Conservation (phyloP, 1,140 invertebrate species). For the Cephus cinctus region DNA sequence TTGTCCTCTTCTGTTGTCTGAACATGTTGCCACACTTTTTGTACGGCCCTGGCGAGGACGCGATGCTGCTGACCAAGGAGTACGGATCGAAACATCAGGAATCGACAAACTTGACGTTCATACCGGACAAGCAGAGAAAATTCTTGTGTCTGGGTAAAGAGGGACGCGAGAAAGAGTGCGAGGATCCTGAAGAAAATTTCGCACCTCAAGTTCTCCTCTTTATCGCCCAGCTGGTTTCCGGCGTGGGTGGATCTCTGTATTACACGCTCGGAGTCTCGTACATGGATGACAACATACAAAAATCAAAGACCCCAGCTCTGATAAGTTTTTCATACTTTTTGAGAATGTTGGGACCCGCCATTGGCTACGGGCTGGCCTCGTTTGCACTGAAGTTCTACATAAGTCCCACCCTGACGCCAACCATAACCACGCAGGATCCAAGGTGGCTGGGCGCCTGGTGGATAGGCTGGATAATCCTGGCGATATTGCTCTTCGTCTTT, state of each 20-base stretch:
- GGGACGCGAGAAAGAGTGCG: slow-evolving; percentile 52
- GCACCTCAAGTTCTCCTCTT: slow-evolving; percentile 64
- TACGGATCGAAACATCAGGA: slow-evolving; percentile 49
- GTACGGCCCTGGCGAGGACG: slow-evolving; percentile 71
- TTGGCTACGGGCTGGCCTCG: slow-evolving; percentile 71
- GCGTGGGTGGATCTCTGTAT: slow-evolving; percentile 66
- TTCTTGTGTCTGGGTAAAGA: slow-evolving; percentile 43
- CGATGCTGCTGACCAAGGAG: slow-evolving; percentile 64
- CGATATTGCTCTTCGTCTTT: slow-evolving; percentile 63
- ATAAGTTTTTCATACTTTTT: slow-evolving; percentile 71
- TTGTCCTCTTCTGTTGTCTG: slow-evolving; percentile 69
- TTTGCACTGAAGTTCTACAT: slow-evolving; percentile 70
- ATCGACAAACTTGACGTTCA: slow-evolving; percentile 16
- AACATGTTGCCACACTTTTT: slow-evolving; percentile 72
- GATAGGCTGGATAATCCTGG: slow-evolving; percentile 75
- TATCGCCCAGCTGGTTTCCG: slow-evolving; percentile 65
- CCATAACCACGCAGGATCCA: slow-evolving; percentile 68
- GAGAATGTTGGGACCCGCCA: slow-evolving; percentile 69
- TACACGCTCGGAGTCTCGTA: slow-evolving; percentile 70
- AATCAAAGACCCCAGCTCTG: slow-evolving; percentile 67
- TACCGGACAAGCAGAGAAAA: slow-evolving; percentile 42
- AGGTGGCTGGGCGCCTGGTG: slow-evolving; percentile 80
- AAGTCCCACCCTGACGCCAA: slow-evolving; percentile 66
- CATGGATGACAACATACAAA: slow-evolving; percentile 71
- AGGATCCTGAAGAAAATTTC: slow-evolving; percentile 60